Evolutionary conservation across 2,113 vertebrate genomes (phyloP), one percentile per base, ranked within the genome.

Genomic region (Xerus inauris): DNA sequence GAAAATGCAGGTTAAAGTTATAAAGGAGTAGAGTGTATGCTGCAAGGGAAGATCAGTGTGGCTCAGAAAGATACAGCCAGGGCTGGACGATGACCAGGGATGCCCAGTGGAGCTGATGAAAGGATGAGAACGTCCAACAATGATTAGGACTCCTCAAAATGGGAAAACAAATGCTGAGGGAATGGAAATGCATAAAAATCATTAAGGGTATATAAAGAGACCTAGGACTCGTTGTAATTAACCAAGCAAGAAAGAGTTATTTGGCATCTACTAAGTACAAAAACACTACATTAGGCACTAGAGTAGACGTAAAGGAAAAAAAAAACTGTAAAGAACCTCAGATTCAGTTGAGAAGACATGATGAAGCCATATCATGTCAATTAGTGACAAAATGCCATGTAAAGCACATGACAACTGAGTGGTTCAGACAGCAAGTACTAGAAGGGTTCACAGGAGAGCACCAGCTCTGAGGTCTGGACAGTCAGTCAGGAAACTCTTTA

Each of bases 121-220:
- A 89, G 87, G 49, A 87, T 6, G 49, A 72, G 42, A 95, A 75
- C 26, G 28, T 32, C 17, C 28, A 38, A 47, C 75, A 64, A 85
- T 90, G 91, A 96, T 64, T 24, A 91, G 47, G 47, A 62, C 28
- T 81, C 67, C 91, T 95, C 65, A 94, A 88, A 94, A 91, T 42
- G 72, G 54, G 30, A 94, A 96, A 81, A 95, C 28, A 92, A 69
- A 96, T 59, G 40, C 62, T 24, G n/a, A 85, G 73, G 73, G 81
- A 49, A 92, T 28, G 19, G 54, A 83, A 92, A 92, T 38, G 28
- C 24, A 82, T 35, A 73, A 17, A 89, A 91, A 69, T 85, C 59
- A 87, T 40, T 89, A 85, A 84, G 87, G 47, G 82, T 17, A 35
- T 28, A 32, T 40, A 90, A 85, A 65, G 49, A 79, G 64, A 88